Evolutionary conservation across 2,797 vertebrate species (phyloP).

Genomic region (Amphiprion clarkii): DNA sequence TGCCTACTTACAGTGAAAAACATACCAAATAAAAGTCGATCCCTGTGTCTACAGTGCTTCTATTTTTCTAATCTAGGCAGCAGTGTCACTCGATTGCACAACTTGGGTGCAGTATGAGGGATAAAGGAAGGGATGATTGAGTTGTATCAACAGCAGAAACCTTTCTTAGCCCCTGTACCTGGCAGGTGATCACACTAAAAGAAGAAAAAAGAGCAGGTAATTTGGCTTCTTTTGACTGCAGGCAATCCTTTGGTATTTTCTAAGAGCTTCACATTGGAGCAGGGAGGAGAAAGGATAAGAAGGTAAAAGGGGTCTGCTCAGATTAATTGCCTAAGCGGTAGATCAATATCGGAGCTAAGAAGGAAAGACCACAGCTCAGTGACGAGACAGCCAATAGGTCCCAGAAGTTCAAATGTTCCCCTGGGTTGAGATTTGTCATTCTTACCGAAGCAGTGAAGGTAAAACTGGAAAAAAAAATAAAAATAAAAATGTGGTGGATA

Average conservation of each 20-base stretch:
- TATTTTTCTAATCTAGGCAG: background rate
- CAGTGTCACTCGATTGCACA: background rate
- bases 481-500: conserved; percentile 5
- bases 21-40: background rate
- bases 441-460: conserved; percentile 35
- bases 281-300: conserved; percentile 48
- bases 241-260: conserved; percentile 57
- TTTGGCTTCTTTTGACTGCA: conserved; percentile 66
- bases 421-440: conserved; percentile 61
- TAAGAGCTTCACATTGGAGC: conserved; percentile 56
- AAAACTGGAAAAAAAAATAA: background rate
- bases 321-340: conserved; percentile 76
- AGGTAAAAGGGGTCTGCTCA: conserved; percentile 56
- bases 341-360: conserved; percentile 73
- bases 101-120: background rate
- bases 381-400: conserved; percentile 61
- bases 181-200: conserved; percentile 56
- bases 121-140: conserved; percentile 36
- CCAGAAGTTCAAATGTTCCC: conserved; percentile 57
- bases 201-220: conserved; percentile 48
- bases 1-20: background rate
- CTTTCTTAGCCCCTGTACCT: conserved; percentile 39
- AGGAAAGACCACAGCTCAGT: conserved; percentile 66
- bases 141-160: conserved; percentile 42
- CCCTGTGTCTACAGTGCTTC: background rate